These are phyloP conservation scores for Argyra leucocephala DNA, from an alignment of 2,888 invertebrate genomes.

Conservation along the genomic window DNA sequence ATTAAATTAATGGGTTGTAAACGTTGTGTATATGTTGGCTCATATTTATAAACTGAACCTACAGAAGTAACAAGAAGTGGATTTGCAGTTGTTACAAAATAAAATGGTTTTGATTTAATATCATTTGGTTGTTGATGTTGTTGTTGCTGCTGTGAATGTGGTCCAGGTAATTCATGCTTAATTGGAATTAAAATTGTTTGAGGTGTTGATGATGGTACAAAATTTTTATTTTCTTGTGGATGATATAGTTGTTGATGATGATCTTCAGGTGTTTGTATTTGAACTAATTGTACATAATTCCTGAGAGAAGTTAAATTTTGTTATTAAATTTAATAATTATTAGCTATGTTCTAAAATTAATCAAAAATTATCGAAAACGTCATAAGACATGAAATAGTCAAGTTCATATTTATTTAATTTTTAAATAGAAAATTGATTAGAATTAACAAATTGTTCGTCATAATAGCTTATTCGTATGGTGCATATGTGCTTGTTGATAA, in stretches of 20 bases:
- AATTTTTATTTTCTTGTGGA: background rate
- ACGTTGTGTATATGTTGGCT: conserved; percentile 34
- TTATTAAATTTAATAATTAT: no score
- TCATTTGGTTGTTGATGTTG: background rate
- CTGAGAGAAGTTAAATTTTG: background rate
- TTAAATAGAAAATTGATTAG: no score
- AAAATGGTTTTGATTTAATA: background rate
- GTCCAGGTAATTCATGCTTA: background rate
- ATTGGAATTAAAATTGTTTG: background rate
- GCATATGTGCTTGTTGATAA: no score
- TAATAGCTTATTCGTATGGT: no score
- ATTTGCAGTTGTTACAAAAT: background rate
- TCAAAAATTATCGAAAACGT: no score
- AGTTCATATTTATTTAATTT: no score
- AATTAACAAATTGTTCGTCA: no score
- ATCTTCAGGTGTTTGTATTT: background rate
- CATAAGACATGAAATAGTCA: no score
- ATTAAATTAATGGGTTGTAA: conserved; percentile 31
- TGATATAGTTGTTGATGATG: conserved; percentile 9
- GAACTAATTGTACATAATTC: background rate
- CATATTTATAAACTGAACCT: conserved; percentile 32
- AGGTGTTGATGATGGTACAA: background rate
- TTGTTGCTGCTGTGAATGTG: no score
- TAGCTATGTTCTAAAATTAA: background rate
- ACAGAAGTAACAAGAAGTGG: conserved; percentile 28